Percentiles rank a stretch among this genome's conserved stretches.
Conservation (phyloP, 2,888 invertebrate genomes). For the Acrocyrtus sp. region DNA sequence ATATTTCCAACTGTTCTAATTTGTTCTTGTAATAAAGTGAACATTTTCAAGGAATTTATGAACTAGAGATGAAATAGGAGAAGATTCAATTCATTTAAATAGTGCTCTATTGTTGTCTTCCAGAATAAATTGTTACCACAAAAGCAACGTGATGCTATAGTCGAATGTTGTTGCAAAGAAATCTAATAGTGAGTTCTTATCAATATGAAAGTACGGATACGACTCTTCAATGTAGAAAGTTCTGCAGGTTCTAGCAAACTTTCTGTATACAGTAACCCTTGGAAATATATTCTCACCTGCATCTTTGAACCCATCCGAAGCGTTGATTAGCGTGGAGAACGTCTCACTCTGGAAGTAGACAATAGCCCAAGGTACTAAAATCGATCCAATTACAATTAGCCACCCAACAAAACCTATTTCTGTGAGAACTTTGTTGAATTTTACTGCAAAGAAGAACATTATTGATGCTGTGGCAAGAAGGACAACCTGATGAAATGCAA, state of each 20-base stretch:
- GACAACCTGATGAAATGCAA: slow-evolving; percentile 19
- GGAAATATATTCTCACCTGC: background rate
- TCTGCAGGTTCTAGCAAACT: background rate
- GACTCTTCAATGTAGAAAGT: slow-evolving; percentile 5
- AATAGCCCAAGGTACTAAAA: background rate
- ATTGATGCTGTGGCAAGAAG: background rate
- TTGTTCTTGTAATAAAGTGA: no score
- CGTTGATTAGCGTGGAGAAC: background rate
- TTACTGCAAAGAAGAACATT: background rate
- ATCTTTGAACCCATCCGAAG: background rate
- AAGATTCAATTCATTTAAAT: no score
- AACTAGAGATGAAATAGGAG: no score
- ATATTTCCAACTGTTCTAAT: no score
- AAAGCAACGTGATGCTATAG: no score
- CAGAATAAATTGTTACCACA: no score
- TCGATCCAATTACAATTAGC: background rate
- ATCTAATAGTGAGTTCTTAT: background rate
- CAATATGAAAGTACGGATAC: slow-evolving; percentile 11
- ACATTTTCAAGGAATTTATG: no score
- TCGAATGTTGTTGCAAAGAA: no score
- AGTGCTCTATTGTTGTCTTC: no score
- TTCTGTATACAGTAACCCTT: background rate
- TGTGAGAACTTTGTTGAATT: background rate
- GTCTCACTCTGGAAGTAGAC: background rate
- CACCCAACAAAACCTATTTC: background rate